These are phyloP conservation scores for Myrmecophaga tridactyla DNA, from an alignment of 2,113 vertebrate species.

Conservation along the genomic window DNA sequence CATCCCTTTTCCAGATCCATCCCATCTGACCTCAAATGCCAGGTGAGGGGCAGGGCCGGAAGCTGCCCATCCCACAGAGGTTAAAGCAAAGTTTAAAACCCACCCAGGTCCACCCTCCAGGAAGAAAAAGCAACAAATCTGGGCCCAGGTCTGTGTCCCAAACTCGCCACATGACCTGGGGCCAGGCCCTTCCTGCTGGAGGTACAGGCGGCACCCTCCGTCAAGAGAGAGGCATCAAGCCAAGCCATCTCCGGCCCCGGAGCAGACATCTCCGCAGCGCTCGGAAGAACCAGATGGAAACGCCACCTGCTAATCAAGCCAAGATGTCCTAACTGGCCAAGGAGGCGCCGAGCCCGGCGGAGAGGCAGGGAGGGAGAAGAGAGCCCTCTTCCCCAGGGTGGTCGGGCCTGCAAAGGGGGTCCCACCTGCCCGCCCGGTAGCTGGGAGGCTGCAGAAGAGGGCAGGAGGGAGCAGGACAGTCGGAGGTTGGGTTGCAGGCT, in stretches of 20 bases:
- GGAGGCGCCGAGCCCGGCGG: neutral
- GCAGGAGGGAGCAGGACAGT: neutral
- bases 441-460: slow-evolving; percentile 45
- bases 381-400: neutral
- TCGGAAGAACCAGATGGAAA: slow-evolving; percentile 38
- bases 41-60: neutral
- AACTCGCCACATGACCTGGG: neutral
- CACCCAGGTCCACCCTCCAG: neutral
- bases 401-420: slow-evolving; percentile 25
- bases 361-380: neutral
- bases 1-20: neutral
- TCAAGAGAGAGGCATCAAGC: neutral
- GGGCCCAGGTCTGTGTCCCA: neutral
- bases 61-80: neutral
- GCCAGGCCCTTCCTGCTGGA: neutral
- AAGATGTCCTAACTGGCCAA: neutral
- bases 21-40: neutral
- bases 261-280: neutral
- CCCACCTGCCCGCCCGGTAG: neutral
- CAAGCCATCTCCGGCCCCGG: neutral
- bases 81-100: neutral
- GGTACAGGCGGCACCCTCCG: neutral
- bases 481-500: slow-evolving; percentile 62
- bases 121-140: neutral
- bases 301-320: slow-evolving; percentile 64